A percentile compares a stretch with the other conserved stretches of the same genome.
Conservation (phyloP, 2,797 vertebrate genomes). For the Protonibea diacanthus region DNA sequence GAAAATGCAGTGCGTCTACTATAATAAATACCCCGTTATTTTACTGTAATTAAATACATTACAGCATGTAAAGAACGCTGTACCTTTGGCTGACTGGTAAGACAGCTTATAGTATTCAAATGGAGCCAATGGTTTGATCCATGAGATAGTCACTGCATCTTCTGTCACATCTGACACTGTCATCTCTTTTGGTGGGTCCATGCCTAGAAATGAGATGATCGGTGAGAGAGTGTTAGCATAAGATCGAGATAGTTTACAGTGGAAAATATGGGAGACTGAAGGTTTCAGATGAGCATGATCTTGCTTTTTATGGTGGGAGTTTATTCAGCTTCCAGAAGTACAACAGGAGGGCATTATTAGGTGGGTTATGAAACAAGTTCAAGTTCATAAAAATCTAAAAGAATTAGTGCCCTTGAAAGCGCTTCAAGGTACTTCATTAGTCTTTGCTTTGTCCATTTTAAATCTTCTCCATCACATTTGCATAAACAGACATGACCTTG, state of each 20-base stretch:
- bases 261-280: background rate
- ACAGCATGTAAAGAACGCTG: background rate
- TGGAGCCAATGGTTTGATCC: slow-evolving; percentile 89
- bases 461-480: slow-evolving; percentile 38
- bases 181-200: slow-evolving; percentile 93
- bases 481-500: slow-evolving; percentile 55
- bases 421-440: background rate
- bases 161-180: slow-evolving; percentile 90
- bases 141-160: slow-evolving; percentile 89
- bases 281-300: background rate
- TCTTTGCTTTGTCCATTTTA: slow-evolving; percentile 30
- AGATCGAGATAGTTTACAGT: background rate
- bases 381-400: slow-evolving; percentile 20
- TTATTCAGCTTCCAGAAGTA: slow-evolving; percentile 2
- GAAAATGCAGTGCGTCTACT: slow-evolving; percentile 15
- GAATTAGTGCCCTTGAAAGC: slow-evolving; percentile 33
- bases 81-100: slow-evolving; percentile 92
- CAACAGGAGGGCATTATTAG: background rate
- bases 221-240: background rate
- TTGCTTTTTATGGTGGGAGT: background rate
- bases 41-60: slow-evolving; percentile 12
- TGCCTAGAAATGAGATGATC: slow-evolving; percentile 80
- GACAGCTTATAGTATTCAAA: slow-evolving; percentile 96
- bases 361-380: slow-evolving; percentile 2
- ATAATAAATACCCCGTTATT: slow-evolving; percentile 22